A percentile compares a stretch with the other conserved stretches of the same genome.
Evolutionary conservation across 2,888 invertebrate species (phyloP).

Genomic region (Plemyria rubiginata): DNA sequence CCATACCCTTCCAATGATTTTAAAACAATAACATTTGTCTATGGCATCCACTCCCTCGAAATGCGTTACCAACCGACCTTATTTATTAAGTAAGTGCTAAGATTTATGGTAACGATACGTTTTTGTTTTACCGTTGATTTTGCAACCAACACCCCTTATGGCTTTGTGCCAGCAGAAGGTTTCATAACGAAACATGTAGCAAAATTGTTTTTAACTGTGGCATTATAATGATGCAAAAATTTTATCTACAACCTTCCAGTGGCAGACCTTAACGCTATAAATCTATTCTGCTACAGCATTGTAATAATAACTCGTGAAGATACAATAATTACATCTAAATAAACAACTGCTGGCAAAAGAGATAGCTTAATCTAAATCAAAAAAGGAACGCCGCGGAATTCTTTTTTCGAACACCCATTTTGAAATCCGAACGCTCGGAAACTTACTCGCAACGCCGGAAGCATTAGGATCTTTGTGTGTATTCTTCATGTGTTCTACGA

Average conservation of each 20-base stretch:
- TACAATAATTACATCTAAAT: background rate
- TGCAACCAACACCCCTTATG: slow-evolving; percentile 82
- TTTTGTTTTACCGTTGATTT: slow-evolving; percentile 77
- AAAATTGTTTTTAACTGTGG: slow-evolving; percentile 45
- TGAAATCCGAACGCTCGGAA: slow-evolving; percentile 57
- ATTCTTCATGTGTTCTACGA: slow-evolving; percentile 98
- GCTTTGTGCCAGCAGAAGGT: slow-evolving; percentile 82
- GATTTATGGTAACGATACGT: slow-evolving; percentile 82
- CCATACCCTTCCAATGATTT: slow-evolving; percentile 70
- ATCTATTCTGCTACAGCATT: slow-evolving; percentile 63
- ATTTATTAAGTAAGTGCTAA: slow-evolving; percentile 69
- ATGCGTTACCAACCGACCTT: slow-evolving; percentile 61
- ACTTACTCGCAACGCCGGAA: slow-evolving; percentile 95
- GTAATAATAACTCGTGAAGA: slow-evolving; percentile 2
- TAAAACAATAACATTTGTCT: slow-evolving; percentile 69
- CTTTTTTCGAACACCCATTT: slow-evolving; percentile 44
- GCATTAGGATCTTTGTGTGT: slow-evolving; percentile 97
- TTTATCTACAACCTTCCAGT: slow-evolving; percentile 74
- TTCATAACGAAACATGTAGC: slow-evolving; percentile 64
- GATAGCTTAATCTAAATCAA: slow-evolving; percentile 29
- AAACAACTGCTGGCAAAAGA: slow-evolving; percentile 36
- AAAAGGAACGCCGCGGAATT: slow-evolving; percentile 42
- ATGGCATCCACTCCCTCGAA: slow-evolving; percentile 59
- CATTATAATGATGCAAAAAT: slow-evolving; percentile 48
- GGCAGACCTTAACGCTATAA: slow-evolving; percentile 73